phyloP scores from a whole-genome alignment of 2,888 invertebrate genomes.

The Chouioia cunea region DNA sequence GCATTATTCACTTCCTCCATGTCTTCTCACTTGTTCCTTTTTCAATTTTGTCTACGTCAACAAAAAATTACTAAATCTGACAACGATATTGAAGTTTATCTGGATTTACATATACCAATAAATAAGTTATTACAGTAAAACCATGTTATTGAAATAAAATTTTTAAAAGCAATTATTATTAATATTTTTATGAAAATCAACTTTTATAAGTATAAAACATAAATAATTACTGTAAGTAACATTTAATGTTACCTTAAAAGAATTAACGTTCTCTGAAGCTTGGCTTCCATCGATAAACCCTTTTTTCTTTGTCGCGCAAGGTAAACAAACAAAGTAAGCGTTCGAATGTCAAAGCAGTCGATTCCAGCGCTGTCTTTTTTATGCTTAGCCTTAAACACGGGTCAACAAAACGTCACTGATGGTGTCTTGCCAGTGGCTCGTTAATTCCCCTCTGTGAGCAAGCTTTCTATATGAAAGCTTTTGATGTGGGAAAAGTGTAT shows the following conservation, averaged over 20 bases:
- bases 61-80: too few relatives aligned
- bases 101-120: too few relatives aligned
- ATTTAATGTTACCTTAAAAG: too few relatives aligned
- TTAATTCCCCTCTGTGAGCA: conserved; percentile 14
- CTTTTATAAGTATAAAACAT: too few relatives aligned
- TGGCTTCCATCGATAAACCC: background rate
- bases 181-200: too few relatives aligned
- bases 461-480: conserved; percentile 9
- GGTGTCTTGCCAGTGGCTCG: conserved; percentile 20
- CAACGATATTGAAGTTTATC: too few relatives aligned
- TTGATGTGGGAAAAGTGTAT: conserved; percentile 16
- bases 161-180: too few relatives aligned
- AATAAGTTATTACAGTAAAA: too few relatives aligned
- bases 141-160: too few relatives aligned
- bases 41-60: background rate
- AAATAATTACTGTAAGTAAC: too few relatives aligned
- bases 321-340: conserved; percentile 48
- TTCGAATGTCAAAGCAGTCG: conserved; percentile 57
- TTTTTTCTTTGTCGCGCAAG: background rate
- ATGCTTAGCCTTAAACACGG: conserved; percentile 2
- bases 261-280: too few relatives aligned
- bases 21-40: background rate
- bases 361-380: conserved; percentile 15
- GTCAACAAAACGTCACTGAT: conserved; percentile 13
- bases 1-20: conserved; percentile 12